Evolutionary conservation across 2,113 vertebrate genomes (phyloP), one percentile per base, ranked within the genome.

Genomic region (Corvus cornix): DNA sequence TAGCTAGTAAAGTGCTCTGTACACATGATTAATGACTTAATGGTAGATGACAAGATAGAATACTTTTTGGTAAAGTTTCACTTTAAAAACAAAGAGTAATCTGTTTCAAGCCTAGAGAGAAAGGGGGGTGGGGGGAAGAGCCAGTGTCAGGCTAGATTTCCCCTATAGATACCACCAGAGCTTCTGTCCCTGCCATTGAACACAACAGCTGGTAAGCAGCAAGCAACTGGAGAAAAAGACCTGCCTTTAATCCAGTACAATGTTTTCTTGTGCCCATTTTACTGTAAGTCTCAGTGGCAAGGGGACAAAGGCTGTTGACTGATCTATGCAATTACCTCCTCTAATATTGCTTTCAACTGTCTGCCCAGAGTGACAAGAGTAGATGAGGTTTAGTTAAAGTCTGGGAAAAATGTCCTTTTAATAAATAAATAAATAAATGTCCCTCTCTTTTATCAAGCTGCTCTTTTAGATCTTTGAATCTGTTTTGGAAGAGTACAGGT

Each of bases 311-410:
- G 98, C 98, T 98, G 99, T 98, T 98, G 99, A 99, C 97, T 98
- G 99, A 99, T 98, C 98, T 97, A 95, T 98, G 99, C 99, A 99
- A 99, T 99, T 99, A 99, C 98, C 98, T 98, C 96, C 98, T 98
- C 98, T 99, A 98, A 98, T 98, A 98, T 98, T 98, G 98, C 98
- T 98, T 98, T 98, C 97, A 98, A 95, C 98, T 98, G 98, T 98
- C 97, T 97, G 96, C 96, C 96, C 97, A 96, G 98, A 98, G 98
- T 98, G 98, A 97, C 97, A 97, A 98, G 96, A 97, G 98, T 97
- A 97, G 98, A 98, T 97, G 97, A 98, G 98, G 95, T 98, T 98
- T 98, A 98, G 98, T 96, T 97, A 97, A 98, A 98, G 98, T 97
- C 98, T 98, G 98, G 98, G 97, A 98, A 97, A 96, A 98, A 97